Percentiles rank a stretch among this genome's conserved stretches.
These are phyloP conservation scores for Aeoliscus strigatus DNA, from an alignment of 2,797 vertebrate species.

Conservation along the genomic window DNA sequence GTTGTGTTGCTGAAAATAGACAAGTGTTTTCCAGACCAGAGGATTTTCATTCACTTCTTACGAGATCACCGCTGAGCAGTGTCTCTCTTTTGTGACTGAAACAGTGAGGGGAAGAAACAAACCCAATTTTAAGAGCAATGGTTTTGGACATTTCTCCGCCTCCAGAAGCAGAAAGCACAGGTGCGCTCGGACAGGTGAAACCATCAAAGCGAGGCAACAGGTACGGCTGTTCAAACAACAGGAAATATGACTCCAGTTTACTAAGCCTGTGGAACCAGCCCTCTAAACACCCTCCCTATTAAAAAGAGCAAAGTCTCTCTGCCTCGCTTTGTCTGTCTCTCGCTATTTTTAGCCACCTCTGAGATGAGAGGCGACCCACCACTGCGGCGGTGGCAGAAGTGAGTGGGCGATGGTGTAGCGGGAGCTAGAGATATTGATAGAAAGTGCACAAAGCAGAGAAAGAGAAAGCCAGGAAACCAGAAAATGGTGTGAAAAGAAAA, in stretches of 20 bases:
- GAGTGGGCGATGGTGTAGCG: constrained; percentile 53
- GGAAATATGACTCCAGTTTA: constrained; percentile 25
- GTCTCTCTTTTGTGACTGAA: no score
- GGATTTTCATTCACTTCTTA: no score
- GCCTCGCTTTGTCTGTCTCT: constrained; percentile 23
- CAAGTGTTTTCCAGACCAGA: no score
- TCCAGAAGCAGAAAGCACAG: no score
- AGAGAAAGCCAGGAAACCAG: constrained; percentile 21
- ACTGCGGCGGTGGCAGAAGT: constrained; percentile 46
- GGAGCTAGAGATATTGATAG: constrained; percentile 51
- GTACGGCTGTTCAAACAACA: constrained; percentile 31
- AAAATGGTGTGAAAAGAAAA: no score
- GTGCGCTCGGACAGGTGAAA: no score
- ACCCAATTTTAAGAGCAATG: no score
- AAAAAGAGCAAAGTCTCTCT: constrained; percentile 34
- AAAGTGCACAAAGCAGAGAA: constrained; percentile 33
- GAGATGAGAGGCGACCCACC: constrained; percentile 63
- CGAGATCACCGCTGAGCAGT: no score
- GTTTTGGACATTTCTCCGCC: no score
- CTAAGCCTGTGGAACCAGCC: constrained; percentile 20
- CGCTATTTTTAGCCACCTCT: constrained; percentile 60
- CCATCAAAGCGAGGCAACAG: no score
- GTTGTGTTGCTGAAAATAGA: no score
- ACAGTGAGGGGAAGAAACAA: no score
- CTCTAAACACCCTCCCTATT: constrained; percentile 34